Conservation (phyloP, 2,888 invertebrate genomes). For the Habroteleia sp. region DNA sequence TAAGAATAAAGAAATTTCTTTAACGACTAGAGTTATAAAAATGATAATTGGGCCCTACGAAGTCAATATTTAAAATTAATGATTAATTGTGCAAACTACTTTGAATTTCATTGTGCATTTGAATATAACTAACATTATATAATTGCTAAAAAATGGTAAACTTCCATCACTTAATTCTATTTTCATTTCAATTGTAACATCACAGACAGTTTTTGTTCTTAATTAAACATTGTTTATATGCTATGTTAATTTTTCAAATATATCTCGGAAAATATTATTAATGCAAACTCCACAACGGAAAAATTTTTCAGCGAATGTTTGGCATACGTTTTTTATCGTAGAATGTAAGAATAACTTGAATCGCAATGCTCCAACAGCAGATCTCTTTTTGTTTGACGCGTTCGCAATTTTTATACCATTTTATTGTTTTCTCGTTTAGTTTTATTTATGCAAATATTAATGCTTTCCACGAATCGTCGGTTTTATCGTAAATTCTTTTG, state of each 20-base stretch:
- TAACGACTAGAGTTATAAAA: conserved; percentile 12
- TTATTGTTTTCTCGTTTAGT: too few relatives aligned
- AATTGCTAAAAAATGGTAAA: too few relatives aligned
- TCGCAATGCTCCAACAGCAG: background rate
- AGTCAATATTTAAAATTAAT: background rate
- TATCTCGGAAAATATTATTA: conserved; percentile 23
- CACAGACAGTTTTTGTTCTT: too few relatives aligned
- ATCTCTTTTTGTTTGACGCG: too few relatives aligned
- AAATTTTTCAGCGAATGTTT: background rate
- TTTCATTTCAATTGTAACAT: too few relatives aligned
- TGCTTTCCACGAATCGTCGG: background rate
- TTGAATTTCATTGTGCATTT: too few relatives aligned
- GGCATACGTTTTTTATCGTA: conserved; percentile 16
- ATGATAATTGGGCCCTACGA: conserved; percentile 6
- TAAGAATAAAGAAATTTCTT: conserved; percentile 14
- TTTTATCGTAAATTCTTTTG: conserved; percentile 10
- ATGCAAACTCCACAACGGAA: conserved; percentile 1
- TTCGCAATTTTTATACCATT: too few relatives aligned
- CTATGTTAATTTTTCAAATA: conserved; percentile 6
- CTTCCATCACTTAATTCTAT: too few relatives aligned
- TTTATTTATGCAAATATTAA: too few relatives aligned
- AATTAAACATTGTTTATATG: conserved; percentile 22
- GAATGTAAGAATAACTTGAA: conserved; percentile 26
- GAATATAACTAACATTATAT: too few relatives aligned
- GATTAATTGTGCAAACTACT: too few relatives aligned